Evolutionary conservation across 1,140 invertebrate species (phyloP).

Genomic region (Gryllus bimaculatus): DNA sequence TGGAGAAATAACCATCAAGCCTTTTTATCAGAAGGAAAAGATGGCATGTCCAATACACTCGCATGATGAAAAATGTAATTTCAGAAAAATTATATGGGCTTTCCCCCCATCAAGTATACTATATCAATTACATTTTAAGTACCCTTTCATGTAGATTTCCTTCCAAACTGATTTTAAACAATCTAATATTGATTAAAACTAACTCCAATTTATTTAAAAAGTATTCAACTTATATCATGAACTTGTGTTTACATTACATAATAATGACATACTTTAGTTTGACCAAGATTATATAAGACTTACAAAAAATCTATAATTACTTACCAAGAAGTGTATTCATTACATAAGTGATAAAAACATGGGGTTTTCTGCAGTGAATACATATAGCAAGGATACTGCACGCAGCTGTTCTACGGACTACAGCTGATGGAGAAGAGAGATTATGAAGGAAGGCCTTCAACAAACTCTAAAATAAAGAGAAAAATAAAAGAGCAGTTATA

Average conservation of each 20-base stretch:
- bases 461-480: constrained; percentile 34
- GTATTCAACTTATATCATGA: too few relatives aligned
- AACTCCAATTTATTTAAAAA: background rate
- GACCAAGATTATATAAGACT: background rate
- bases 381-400: constrained; percentile 53
- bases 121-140: too few relatives aligned
- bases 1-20: too few relatives aligned
- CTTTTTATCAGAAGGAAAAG: too few relatives aligned
- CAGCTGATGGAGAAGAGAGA: constrained; percentile 46
- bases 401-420: constrained; percentile 52
- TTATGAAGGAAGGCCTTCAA: constrained; percentile 56
- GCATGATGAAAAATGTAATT: too few relatives aligned
- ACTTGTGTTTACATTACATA: too few relatives aligned
- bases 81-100: too few relatives aligned
- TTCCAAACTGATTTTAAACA: too few relatives aligned
- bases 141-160: too few relatives aligned
- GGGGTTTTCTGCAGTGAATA: constrained; percentile 50
- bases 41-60: too few relatives aligned
- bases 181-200: background rate
- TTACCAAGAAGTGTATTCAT: constrained; percentile 41
- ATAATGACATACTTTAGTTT: too few relatives aligned
- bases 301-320: background rate
- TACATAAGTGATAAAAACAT: constrained; percentile 49
- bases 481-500: background rate
- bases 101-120: too few relatives aligned